These are phyloP conservation scores for Gadus macrocephalus DNA, from an alignment of 2,113 vertebrate genomes.

Conservation along the genomic window DNA sequence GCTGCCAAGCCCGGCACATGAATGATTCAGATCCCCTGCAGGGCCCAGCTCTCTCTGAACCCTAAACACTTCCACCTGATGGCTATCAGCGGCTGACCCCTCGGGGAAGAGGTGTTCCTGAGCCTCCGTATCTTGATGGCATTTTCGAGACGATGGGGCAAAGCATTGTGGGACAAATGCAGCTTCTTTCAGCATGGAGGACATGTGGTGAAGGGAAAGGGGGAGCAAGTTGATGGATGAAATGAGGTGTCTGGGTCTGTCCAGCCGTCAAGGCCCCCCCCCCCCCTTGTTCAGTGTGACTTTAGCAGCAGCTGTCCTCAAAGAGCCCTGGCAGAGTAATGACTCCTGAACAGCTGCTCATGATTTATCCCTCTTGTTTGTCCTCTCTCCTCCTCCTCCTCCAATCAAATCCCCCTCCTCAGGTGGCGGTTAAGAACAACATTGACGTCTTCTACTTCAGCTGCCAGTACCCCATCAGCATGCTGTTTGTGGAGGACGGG, in stretches of 20 bases:
- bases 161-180: neutral
- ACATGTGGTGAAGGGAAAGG: neutral
- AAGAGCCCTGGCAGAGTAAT: slow-evolving; percentile 47
- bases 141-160: neutral
- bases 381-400: slow-evolving; percentile 17
- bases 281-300: slow-evolving; percentile 16
- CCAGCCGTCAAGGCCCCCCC: too few species aligned
- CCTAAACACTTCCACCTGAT: slow-evolving; percentile 28
- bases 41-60: slow-evolving; percentile 14
- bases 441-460: slow-evolving; percentile 99
- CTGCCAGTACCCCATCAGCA: slow-evolving; percentile 91
- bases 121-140: slow-evolving; percentile 13
- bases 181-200: neutral
- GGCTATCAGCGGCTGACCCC: slow-evolving; percentile 12
- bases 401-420: slow-evolving; percentile 24
- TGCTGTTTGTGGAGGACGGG: slow-evolving; percentile 92
- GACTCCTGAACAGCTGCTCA: slow-evolving; percentile 29
- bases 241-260: neutral
- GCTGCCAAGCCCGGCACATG: slow-evolving; percentile 15
- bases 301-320: slow-evolving; percentile 12
- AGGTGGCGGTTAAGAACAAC: slow-evolving; percentile 99
- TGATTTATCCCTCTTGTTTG: too few species aligned
- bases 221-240: neutral
- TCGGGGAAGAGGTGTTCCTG: neutral
- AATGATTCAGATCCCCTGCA: slow-evolving; percentile 46